Conservation (phyloP, 2,888 invertebrate genomes). For the Papilio gigon region DNA sequence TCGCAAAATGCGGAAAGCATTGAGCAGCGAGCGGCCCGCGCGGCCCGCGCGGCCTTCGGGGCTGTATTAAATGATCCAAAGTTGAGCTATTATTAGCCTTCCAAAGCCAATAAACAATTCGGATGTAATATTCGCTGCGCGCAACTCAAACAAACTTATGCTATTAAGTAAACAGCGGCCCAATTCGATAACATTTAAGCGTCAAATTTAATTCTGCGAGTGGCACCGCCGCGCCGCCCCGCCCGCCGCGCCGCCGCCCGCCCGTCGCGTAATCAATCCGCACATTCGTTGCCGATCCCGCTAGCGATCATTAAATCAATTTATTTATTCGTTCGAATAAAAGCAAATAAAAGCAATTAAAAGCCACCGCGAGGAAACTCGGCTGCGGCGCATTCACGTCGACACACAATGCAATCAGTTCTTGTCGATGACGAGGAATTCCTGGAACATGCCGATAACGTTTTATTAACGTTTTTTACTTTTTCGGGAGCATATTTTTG, state of each 20-base stretch:
- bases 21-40: not conserved
- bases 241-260: not conserved
- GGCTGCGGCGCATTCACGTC: slow-evolving; percentile 15
- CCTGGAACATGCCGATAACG: not conserved
- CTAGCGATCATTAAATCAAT: slow-evolving; percentile 44
- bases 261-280: slow-evolving; percentile 18
- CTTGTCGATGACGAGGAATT: not conserved
- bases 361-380: slow-evolving; percentile 39
- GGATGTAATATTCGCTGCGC: slow-evolving; percentile 2
- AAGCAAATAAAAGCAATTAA: slow-evolving; percentile 46
- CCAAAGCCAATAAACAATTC: slow-evolving; percentile 20
- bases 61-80: not conserved
- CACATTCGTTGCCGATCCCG: slow-evolving; percentile 40
- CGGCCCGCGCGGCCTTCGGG: not conserved
- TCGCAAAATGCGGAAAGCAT: not conserved
- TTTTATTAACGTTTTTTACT: too few species aligned
- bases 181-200: slow-evolving; percentile 32
- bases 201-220: slow-evolving; percentile 25
- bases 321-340: slow-evolving; percentile 43
- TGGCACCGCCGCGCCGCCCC: not conserved
- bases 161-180: slow-evolving; percentile 18
- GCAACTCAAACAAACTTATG: slow-evolving; percentile 7
- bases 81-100: not conserved
- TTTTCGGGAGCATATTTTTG: too few species aligned
- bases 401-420: not conserved